These are phyloP conservation scores for Bombus sylvicola DNA, from an alignment of 1,140 invertebrate genomes.

Conservation along the genomic window DNA sequence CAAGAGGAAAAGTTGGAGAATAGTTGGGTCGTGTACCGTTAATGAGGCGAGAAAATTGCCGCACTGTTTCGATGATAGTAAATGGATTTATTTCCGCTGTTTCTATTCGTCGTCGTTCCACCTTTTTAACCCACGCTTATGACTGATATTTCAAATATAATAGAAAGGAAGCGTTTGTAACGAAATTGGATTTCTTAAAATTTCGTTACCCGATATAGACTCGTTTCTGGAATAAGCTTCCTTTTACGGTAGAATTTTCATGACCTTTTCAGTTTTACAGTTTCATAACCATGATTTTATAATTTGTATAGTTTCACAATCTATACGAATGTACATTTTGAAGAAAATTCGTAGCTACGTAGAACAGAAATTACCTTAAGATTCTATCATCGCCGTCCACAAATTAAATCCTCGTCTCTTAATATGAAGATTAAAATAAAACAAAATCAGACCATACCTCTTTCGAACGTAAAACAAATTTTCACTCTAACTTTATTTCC, in stretches of 20 bases:
- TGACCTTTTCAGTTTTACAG: too few relatives aligned
- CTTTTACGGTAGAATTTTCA: background rate
- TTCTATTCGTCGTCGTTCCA: background rate
- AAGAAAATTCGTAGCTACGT: background rate
- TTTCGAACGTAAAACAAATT: too few relatives aligned
- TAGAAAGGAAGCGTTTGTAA: background rate
- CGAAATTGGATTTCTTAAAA: background rate
- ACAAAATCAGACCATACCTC: too few relatives aligned
- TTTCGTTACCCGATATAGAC: background rate
- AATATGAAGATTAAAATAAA: too few relatives aligned
- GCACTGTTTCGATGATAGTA: background rate
- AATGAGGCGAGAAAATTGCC: constrained; percentile 1
- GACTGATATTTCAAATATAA: background rate
- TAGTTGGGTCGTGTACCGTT: background rate
- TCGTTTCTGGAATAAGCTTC: background rate
- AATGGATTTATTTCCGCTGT: constrained; percentile 5
- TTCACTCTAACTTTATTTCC: too few relatives aligned
- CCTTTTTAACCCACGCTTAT: background rate
- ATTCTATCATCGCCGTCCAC: too few relatives aligned
- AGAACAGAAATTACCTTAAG: too few relatives aligned
- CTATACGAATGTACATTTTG: background rate
- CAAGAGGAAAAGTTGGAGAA: background rate
- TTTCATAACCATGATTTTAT: background rate
- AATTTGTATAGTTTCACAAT: accelerated
- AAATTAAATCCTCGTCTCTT: too few relatives aligned